Percentiles rank a stretch among this genome's conserved stretches.
Evolutionary conservation across 2,113 vertebrate genomes (phyloP).

Genomic region (Nanorana parkeri): DNA sequence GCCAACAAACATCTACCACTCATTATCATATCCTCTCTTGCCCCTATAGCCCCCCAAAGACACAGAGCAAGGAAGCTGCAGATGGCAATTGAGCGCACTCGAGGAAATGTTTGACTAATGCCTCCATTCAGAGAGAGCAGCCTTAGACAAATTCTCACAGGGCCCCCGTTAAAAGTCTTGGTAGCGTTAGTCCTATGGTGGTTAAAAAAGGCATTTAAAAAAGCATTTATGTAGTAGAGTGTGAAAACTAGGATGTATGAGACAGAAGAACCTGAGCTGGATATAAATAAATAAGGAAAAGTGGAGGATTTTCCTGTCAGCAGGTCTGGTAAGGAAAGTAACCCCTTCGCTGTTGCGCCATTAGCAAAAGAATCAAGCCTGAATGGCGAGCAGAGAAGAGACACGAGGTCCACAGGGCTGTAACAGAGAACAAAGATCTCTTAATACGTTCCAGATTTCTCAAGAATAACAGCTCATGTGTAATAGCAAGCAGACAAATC

Average conservation of each 20-base stretch:
- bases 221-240: neutral
- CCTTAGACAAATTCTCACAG: no score
- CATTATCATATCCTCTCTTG: no score
- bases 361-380: slow-evolving; percentile 17
- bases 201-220: no score
- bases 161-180: no score
- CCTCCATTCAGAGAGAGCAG: no score
- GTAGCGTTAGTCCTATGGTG: no score
- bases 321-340: slow-evolving; percentile 10
- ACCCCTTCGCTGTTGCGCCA: neutral
- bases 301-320: slow-evolving; percentile 27
- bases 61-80: no score
- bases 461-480: slow-evolving; percentile 29
- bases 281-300: slow-evolving; percentile 16
- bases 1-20: no score
- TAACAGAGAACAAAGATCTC: slow-evolving; percentile 24
- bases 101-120: no score
- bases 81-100: no score
- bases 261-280: neutral
- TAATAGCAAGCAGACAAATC: slow-evolving; percentile 47
- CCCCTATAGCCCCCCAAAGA: no score
- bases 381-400: slow-evolving; percentile 3
- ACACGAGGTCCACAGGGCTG: slow-evolving; percentile 21
- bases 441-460: slow-evolving; percentile 41
- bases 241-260: neutral